phyloP scores from a whole-genome alignment of 1,140 invertebrate genomes.

The Marisa cornuarietis region DNA sequence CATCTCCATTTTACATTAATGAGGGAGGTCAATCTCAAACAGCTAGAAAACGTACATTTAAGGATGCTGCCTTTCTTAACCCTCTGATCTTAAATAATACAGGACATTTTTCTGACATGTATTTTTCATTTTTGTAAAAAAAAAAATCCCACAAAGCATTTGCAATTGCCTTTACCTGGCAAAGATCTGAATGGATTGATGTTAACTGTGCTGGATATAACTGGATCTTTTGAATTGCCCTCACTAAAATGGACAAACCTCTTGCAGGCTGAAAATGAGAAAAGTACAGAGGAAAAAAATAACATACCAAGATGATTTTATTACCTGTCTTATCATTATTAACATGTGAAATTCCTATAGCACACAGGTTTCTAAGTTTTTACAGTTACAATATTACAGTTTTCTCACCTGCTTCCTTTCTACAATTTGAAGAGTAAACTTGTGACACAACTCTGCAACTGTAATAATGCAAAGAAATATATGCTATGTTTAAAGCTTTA shows the following conservation, averaged over 20 bases:
- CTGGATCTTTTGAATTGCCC: constrained; percentile 90
- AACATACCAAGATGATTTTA: too few relatives aligned
- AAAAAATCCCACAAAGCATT: too few relatives aligned
- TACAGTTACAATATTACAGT: not conserved
- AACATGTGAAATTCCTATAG: too few relatives aligned
- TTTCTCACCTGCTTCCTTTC: constrained; percentile 72
- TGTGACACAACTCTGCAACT: constrained; percentile 91
- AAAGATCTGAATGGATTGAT: constrained; percentile 92
- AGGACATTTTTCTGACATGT: too few relatives aligned
- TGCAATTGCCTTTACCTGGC: constrained; percentile 70
- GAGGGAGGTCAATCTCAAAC: too few relatives aligned
- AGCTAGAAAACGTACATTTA: too few relatives aligned
- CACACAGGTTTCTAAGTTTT: not conserved
- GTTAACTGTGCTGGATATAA: constrained; percentile 88
- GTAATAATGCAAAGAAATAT: constrained; percentile 51
- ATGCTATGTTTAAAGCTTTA: not conserved
- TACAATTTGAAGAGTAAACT: constrained; percentile 80
- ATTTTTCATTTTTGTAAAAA: too few relatives aligned
- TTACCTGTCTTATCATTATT: too few relatives aligned
- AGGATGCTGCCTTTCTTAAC: too few relatives aligned
- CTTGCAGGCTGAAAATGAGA: constrained; percentile 73
- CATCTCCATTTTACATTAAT: too few relatives aligned
- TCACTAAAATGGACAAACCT: constrained; percentile 84
- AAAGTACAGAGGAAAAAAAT: constrained; percentile 1
- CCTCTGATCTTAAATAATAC: too few relatives aligned